Base-by-base conservation (phyloP, 2,797 vertebrate genomes). In the Botia kubotai region DNA sequence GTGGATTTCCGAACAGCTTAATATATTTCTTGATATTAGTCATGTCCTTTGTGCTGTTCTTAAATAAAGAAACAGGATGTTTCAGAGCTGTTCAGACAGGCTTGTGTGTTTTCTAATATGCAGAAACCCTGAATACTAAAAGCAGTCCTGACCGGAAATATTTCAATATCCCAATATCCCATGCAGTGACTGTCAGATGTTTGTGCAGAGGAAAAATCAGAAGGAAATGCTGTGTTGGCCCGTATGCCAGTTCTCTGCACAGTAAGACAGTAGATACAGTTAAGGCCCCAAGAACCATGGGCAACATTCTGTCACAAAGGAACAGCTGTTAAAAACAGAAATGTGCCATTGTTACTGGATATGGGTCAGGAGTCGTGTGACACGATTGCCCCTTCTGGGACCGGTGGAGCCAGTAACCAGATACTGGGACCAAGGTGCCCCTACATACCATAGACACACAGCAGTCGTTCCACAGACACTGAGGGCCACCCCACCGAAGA, bases 131-230 rank as follows among this genome's bases (percentile, higher is more conserved):
- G 19, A 1, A n/a, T 13, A 60, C 5, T 43, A n/a, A 70, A 62
- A 70, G 17, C 17, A 53, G 26, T 65, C 57, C 46, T 12, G 13
- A 52, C 57, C 16, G 5, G 46, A 36, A 69, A n/a, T 33, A 46
- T 19, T 50, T n/a, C 36, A 46, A n/a, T 75, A 46, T 19, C 39
- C 29, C 36, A 46, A n/a, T 75, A 63, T 69, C 70, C 39, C 26
- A 71, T 48, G 55, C 55, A 21, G 16, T 71, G 57, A 62, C n/a
- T 50, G n/a, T 72, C 16, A 66, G 26, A 50, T 2, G 0, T 10
- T 39, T 68, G 74, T 43, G 67, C 69, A 67, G 57, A 80, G 71
- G 70, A 72, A 67, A 53, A 76, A 62, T 50, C 11, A 29, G n/a
- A 72, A 76, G 50, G 55, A 55, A 65, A 80, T 6, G 39, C 6